Percentiles rank a stretch among this genome's conserved stretches.
phyloP scores from a whole-genome alignment of 2,888 invertebrate species.

The Clistopyga incitator region DNA sequence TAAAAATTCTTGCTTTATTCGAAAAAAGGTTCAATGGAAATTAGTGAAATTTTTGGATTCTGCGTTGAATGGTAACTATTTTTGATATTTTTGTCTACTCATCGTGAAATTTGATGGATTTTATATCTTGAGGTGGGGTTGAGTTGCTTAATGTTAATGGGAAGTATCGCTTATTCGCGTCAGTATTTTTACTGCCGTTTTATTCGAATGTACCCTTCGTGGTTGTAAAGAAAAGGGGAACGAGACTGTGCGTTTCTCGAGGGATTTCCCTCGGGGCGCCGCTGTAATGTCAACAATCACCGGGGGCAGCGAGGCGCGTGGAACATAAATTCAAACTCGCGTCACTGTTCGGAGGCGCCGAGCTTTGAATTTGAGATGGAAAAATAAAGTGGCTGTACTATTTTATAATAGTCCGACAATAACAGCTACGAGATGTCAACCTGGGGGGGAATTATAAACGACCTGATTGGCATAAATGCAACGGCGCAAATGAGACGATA shows the following conservation, averaged over 20 bases:
- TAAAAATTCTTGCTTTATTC: too few relatives aligned
- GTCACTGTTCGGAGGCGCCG: constrained; percentile 18
- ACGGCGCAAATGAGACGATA: constrained; percentile 50
- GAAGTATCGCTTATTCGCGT: not conserved
- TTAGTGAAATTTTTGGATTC: too few relatives aligned
- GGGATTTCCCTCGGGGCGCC: constrained; percentile 21
- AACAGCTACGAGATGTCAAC: not conserved
- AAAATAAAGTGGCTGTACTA: not conserved
- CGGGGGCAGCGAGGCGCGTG: not conserved
- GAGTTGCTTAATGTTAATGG: not conserved
- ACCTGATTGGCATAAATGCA: constrained; percentile 41
- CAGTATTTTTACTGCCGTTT: not conserved
- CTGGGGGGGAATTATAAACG: not conserved
- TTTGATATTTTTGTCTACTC: too few relatives aligned
- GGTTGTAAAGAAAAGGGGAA: not conserved
- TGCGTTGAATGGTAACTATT: too few relatives aligned
- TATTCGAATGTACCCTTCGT: not conserved
- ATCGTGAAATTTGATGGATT: not conserved
- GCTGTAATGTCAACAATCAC: constrained; percentile 26
- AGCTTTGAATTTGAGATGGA: not conserved
- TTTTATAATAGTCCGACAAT: not conserved
- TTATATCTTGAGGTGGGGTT: not conserved
- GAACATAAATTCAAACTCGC: constrained; percentile 8
- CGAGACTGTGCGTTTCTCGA: constrained; percentile 13
- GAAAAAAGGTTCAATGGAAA: too few relatives aligned